Percentiles rank a stretch among this genome's conserved stretches.
Conservation (phyloP, 2,888 invertebrate species). For the Acanthoscelides obtectus region DNA sequence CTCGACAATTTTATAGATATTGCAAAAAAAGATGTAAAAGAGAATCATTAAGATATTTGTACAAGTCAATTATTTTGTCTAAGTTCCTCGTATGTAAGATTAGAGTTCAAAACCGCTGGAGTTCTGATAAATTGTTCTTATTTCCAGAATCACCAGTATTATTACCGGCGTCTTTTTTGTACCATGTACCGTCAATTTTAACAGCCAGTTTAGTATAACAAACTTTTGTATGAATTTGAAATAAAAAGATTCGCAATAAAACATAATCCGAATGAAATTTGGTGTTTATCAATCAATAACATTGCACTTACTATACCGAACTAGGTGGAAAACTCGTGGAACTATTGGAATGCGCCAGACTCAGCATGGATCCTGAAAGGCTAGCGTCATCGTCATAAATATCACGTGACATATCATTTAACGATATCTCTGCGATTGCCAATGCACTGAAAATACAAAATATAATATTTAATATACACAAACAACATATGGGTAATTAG, state of each 20-base stretch:
- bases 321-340: slow-evolving; percentile 82
- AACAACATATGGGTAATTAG: neutral
- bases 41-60: no score
- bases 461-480: no score
- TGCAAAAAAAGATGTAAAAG: no score
- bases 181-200: neutral
- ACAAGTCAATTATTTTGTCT: no score
- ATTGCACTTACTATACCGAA: slow-evolving; percentile 32
- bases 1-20: no score
- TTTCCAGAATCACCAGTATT: neutral
- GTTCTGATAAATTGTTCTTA: neutral
- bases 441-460: slow-evolving; percentile 63
- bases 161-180: neutral
- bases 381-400: slow-evolving; percentile 88
- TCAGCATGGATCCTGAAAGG: slow-evolving; percentile 90
- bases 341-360: slow-evolving; percentile 93
- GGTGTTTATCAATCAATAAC: slow-evolving; percentile 17
- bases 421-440: slow-evolving; percentile 88
- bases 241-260: no score
- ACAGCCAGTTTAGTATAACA: neutral
- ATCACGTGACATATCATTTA: slow-evolving; percentile 87
- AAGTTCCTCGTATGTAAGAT: no score
- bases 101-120: no score
- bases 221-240: neutral
- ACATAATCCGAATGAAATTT: slow-evolving; percentile 10